phyloP scores from a whole-genome alignment of 2,888 invertebrate genomes.

The Eupsilia transversa region DNA sequence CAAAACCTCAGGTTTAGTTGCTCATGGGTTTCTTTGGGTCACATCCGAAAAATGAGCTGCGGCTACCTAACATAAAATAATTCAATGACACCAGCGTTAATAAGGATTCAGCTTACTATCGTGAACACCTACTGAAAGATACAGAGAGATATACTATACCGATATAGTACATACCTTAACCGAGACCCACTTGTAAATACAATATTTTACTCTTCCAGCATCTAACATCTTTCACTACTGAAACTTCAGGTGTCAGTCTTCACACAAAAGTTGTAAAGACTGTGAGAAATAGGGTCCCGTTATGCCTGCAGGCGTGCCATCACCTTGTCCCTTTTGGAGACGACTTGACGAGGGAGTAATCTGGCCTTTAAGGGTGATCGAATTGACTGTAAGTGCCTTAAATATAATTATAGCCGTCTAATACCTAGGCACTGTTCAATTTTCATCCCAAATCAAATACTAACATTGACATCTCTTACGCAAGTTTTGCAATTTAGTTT shows the following conservation, averaged over 20 bases:
- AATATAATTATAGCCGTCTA: neutral
- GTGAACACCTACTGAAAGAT: too few relatives aligned
- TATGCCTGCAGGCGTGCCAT: conserved; percentile 48
- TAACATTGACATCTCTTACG: neutral
- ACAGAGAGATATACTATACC: too few relatives aligned
- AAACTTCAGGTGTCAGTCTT: conserved; percentile 36
- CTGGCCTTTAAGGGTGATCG: neutral
- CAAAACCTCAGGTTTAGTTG: too few relatives aligned
- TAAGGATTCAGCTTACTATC: too few relatives aligned
- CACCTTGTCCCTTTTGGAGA: conserved; percentile 23
- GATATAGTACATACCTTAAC: too few relatives aligned
- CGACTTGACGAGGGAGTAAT: conserved; percentile 12
- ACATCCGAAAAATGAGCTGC: too few relatives aligned
- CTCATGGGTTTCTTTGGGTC: too few relatives aligned
- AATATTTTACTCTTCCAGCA: neutral
- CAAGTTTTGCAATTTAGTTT: neutral
- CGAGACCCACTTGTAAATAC: too few relatives aligned
- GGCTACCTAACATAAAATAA: too few relatives aligned
- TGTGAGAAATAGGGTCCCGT: conserved; percentile 38
- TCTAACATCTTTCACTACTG: neutral
- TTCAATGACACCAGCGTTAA: too few relatives aligned
- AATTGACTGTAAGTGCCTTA: neutral
- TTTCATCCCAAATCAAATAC: too few relatives aligned
- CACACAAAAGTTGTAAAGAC: conserved; percentile 52
- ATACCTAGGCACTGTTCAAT: neutral